Evolutionary conservation across 2,113 vertebrate genomes (phyloP).

Genomic region (Glaucidium brasilianum): DNA sequence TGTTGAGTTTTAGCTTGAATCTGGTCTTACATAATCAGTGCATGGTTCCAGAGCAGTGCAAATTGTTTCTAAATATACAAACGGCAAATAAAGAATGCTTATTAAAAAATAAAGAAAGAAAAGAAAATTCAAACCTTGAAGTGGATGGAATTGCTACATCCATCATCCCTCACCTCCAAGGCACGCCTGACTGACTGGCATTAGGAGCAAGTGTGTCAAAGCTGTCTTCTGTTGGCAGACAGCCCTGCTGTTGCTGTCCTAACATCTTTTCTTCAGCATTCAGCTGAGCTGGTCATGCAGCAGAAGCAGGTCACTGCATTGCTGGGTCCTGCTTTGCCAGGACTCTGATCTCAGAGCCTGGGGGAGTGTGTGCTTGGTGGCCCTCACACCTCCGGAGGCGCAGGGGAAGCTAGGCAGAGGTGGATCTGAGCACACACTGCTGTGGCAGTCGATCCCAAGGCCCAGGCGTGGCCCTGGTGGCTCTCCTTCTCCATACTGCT

Average conservation of each 20-base stretch:
- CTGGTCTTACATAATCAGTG: neutral
- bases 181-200: neutral
- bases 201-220: neutral
- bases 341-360: neutral
- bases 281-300: neutral
- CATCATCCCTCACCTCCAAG: neutral
- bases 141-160: neutral
- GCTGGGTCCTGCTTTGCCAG: neutral
- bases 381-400: fast-evolving
- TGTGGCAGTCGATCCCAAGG: fast-evolving
- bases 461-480: neutral
- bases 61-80: neutral
- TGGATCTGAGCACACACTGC: fast-evolving
- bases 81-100: neutral
- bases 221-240: neutral
- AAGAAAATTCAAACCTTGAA: neutral
- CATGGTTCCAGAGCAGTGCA: neutral
- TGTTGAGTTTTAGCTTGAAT: neutral
- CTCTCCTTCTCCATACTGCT: neutral
- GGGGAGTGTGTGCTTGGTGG: fast-evolving
- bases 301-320: neutral
- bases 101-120: neutral
- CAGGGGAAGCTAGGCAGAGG: neutral
- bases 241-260: neutral
- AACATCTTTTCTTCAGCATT: neutral